Conservation (phyloP, 2,888 invertebrate genomes). For the Orthonychiurus folsomi region DNA sequence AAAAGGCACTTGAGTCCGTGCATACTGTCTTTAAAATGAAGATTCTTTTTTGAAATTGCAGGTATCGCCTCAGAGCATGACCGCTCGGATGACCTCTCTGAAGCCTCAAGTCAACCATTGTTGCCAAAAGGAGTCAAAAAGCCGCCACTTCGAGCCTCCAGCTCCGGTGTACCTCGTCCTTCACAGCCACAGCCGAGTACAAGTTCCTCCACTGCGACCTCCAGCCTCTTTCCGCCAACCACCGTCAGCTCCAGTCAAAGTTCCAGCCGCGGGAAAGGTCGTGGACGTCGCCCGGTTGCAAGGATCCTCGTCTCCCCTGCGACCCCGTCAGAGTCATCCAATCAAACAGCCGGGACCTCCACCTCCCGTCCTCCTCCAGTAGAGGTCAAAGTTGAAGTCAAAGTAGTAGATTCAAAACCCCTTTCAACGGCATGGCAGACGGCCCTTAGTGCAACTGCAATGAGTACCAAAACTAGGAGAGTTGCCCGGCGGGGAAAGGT, state of each 20-base stretch:
- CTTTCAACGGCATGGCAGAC: conserved; percentile 49
- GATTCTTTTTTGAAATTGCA: too few species aligned
- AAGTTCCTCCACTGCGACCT: background rate
- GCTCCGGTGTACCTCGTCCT: background rate
- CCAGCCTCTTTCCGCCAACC: background rate
- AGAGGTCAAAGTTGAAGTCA: background rate
- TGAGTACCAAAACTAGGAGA: conserved; percentile 51
- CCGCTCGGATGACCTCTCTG: background rate
- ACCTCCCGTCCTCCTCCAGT: too few species aligned
- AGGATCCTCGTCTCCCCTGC: background rate
- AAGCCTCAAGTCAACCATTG: background rate
- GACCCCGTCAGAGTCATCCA: background rate
- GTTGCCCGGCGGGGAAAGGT: conserved; percentile 45
- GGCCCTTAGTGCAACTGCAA: conserved; percentile 46
- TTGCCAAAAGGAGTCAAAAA: background rate
- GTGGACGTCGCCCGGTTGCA: background rate
- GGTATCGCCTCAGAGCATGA: conserved; percentile 1
- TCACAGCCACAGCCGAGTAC: background rate
- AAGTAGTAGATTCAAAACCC: conserved; percentile 41
- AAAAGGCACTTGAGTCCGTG: too few species aligned
- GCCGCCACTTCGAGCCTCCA: background rate
- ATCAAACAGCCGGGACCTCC: background rate
- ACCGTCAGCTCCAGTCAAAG: background rate
- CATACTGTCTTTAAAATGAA: too few species aligned
- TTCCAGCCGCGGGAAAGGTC: background rate